These are phyloP conservation scores for Mactromeris polynyma DNA, from an alignment of 2,888 invertebrate species.

Conservation along the genomic window DNA sequence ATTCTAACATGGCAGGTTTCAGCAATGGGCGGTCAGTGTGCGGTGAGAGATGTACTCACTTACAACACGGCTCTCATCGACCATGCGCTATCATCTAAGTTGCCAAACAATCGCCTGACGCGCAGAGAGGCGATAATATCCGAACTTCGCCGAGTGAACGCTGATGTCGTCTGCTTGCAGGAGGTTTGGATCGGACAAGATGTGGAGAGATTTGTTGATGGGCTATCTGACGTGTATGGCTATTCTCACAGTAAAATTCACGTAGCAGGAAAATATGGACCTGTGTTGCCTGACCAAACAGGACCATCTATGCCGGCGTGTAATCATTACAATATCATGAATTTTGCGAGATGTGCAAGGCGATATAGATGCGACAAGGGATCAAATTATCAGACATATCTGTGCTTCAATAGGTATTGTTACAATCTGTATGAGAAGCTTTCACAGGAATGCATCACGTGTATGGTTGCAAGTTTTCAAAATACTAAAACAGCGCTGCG, in stretches of 20 bases:
- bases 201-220: constrained; percentile 42
- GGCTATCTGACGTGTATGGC: constrained; percentile 37
- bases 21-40: constrained; percentile 26
- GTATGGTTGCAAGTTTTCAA: constrained; percentile 24
- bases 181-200: constrained; percentile 64
- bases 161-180: constrained; percentile 56
- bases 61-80: constrained; percentile 58
- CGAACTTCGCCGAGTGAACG: constrained; percentile 46
- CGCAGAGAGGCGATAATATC: constrained; percentile 50
- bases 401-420: constrained; percentile 30
- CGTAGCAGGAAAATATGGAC: constrained; percentile 22
- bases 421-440: constrained; percentile 22
- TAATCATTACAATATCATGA: background rate
- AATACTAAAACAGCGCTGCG: background rate
- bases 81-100: background rate
- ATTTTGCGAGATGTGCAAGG: constrained; percentile 34
- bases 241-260: constrained; percentile 55
- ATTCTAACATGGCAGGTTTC: background rate
- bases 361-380: constrained; percentile 31
- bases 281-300: constrained; percentile 25
- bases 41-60: constrained; percentile 39
- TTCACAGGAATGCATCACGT: constrained; percentile 51
- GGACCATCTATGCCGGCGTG: constrained; percentile 36
- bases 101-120: constrained; percentile 36
- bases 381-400: background rate